phyloP scores from a whole-genome alignment of 2,113 vertebrate genomes.

The Macheiramphus alcinus region DNA sequence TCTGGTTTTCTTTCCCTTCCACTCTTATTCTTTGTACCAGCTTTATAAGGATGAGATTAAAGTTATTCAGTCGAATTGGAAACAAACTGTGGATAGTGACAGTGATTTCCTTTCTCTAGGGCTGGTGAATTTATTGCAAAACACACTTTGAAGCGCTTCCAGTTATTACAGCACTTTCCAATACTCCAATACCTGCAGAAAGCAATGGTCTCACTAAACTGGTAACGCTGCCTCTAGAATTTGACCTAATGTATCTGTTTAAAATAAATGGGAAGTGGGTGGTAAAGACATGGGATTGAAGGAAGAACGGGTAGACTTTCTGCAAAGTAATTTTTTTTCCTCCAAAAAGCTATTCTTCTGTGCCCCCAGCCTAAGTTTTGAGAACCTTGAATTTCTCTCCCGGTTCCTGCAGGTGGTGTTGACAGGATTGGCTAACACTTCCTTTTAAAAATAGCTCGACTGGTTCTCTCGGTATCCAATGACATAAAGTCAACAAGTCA shows the following conservation, averaged over 20 bases:
- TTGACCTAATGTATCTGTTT: not conserved
- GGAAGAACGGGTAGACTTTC: not conserved
- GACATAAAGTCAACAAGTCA: not conserved
- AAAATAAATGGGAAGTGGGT: not conserved
- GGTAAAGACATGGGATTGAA: rapidly evolving
- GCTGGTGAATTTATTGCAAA: not conserved
- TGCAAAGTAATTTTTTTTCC: not conserved
- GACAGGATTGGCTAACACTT: not conserved
- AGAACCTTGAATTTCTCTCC: not conserved
- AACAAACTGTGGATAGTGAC: not conserved
- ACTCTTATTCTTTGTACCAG: not conserved
- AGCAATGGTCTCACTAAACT: not conserved
- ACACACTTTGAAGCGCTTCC: not conserved
- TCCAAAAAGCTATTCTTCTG: not conserved
- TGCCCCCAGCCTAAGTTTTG: not conserved
- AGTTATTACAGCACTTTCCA: not conserved
- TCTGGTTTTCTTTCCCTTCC: not conserved
- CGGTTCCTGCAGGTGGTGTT: not conserved
- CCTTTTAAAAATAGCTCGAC: not conserved
- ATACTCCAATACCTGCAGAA: not conserved
- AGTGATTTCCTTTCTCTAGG: not conserved
- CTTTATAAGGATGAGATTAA: not conserved
- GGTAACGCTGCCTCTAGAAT: not conserved
- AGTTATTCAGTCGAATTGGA: not conserved
- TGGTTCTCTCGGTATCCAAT: not conserved